Conservation (phyloP, 2,113 vertebrate genomes). For the Rhynchomys soricoides region DNA sequence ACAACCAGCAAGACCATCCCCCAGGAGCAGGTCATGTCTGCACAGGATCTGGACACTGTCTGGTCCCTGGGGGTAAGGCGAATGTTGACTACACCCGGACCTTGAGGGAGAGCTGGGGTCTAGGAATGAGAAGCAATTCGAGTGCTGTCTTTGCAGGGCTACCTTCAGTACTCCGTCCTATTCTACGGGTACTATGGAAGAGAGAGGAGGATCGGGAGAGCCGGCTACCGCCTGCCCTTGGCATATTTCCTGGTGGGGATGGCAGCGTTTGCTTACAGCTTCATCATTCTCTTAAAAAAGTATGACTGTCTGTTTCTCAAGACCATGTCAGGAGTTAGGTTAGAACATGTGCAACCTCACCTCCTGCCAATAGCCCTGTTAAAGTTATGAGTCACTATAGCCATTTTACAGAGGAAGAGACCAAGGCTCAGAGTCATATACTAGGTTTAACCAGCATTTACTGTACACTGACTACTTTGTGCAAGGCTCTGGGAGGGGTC, state of each 20-base stretch:
- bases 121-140: background rate
- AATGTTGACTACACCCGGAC: rapidly evolving
- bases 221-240: slow-evolving; percentile 94
- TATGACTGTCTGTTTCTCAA: slow-evolving; percentile 76
- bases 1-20: slow-evolving; percentile 96
- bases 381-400: background rate
- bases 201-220: slow-evolving; percentile 93
- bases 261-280: slow-evolving; percentile 98
- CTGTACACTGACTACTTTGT: background rate
- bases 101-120: rapidly evolving
- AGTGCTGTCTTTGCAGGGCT: slow-evolving; percentile 89
- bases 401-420: background rate
- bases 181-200: slow-evolving; percentile 98
- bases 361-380: background rate
- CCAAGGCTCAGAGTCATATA: background rate
- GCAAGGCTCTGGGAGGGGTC: background rate
- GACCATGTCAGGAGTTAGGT: rapidly evolving
- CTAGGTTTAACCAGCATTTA: background rate
- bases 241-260: slow-evolving; percentile 99
- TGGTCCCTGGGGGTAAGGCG: slow-evolving; percentile 97
- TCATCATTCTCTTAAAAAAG: slow-evolving; percentile 98
- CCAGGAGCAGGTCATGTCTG: slow-evolving; percentile 89
- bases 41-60: slow-evolving; percentile 98
- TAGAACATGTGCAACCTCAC: rapidly evolving
- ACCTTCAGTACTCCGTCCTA: slow-evolving; percentile 97